Percentiles rank a stretch among this genome's conserved stretches.
Conservation (phyloP, 2,888 invertebrate species). For the Coelogynopora nodosa region DNA sequence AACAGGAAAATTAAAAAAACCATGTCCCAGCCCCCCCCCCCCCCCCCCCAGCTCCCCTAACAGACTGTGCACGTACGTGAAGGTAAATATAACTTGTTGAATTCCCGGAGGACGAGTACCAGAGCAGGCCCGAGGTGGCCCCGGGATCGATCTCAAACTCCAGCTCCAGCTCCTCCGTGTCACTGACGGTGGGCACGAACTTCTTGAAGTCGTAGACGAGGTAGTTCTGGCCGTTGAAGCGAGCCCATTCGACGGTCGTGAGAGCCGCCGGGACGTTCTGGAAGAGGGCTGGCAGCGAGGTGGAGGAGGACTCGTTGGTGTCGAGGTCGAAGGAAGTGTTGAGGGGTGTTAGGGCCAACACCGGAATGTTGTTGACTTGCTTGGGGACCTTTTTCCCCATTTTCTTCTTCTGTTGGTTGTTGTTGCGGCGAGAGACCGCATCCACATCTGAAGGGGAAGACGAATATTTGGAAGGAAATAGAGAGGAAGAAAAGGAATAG, state of each 20-base stretch:
- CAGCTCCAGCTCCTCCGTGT: constrained; percentile 33
- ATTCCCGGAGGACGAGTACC: background rate
- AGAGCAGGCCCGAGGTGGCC: constrained; percentile 25
- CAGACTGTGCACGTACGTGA: background rate
- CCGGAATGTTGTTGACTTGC: too few species aligned
- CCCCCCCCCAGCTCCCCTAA: too few species aligned
- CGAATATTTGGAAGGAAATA: too few species aligned
- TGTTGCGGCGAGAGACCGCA: too few species aligned
- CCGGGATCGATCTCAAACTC: background rate
- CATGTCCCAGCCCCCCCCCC: too few species aligned
- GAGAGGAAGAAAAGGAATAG: too few species aligned
- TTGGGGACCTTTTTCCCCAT: background rate
- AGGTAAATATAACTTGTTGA: background rate
- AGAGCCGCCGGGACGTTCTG: background rate
- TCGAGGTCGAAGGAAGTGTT: background rate
- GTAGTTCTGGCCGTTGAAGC: constrained; percentile 6
- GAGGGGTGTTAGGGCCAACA: too few species aligned
- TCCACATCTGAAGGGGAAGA: too few species aligned
- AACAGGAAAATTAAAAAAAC: too few species aligned
- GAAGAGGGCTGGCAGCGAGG: background rate
- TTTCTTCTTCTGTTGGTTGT: too few species aligned
- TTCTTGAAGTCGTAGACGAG: background rate
- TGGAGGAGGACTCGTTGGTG: background rate
- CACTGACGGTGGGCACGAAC: background rate
- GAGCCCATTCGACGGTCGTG: background rate